phyloP scores from a whole-genome alignment of 2,113 vertebrate genomes.

The Zosterops lateralis region DNA sequence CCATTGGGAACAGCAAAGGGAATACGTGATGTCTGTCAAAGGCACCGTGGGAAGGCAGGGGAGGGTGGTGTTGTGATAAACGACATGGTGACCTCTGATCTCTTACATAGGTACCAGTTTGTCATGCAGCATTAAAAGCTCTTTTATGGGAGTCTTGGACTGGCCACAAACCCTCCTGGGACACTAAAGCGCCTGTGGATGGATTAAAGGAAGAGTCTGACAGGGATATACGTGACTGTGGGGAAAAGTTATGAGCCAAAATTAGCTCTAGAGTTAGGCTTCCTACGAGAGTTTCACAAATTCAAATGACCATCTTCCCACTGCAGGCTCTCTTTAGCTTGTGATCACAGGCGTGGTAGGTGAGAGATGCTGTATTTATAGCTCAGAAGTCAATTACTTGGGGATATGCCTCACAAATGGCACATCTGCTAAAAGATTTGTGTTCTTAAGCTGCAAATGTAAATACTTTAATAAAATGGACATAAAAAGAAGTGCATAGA shows the following conservation, averaged over 20 bases:
- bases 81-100: neutral
- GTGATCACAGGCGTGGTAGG: neutral
- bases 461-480: neutral
- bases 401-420: neutral
- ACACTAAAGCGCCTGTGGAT: neutral
- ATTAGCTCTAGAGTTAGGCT: neutral
- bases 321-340: neutral
- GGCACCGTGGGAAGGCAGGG: accelerated
- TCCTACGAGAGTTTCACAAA: constrained; percentile 2
- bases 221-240: neutral
- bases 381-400: neutral
- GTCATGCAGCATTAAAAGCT: neutral
- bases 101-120: neutral
- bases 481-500: neutral
- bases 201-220: neutral
- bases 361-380: constrained; percentile 22
- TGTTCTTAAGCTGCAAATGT: neutral
- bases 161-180: neutral
- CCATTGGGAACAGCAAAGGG: neutral
- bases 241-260: neutral
- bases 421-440: neutral
- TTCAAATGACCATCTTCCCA: constrained; percentile 3
- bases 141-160: neutral
- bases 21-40: neutral
- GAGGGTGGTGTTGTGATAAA: neutral